phyloP scores from a whole-genome alignment of 2,797 vertebrate species.

The Melanotaenia nigrans region DNA sequence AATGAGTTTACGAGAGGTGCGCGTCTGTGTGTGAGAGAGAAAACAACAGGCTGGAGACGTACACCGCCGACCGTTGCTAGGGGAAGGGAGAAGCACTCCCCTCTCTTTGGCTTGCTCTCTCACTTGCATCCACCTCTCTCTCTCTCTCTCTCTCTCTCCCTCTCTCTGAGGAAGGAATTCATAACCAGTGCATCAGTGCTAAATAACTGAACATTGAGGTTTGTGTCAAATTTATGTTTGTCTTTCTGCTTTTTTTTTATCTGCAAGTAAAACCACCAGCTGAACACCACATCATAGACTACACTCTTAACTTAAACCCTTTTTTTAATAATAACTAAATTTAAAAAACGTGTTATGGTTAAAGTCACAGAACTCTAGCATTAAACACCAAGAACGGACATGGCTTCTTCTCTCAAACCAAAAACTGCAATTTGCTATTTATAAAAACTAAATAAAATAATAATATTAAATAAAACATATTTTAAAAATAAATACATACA shows the following conservation, averaged over 20 bases:
- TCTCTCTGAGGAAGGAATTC: constrained; percentile 34
- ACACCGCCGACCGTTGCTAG: constrained; percentile 84
- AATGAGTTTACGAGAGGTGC: constrained; percentile 31
- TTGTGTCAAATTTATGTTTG: constrained; percentile 24
- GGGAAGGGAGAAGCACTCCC: constrained; percentile 79
- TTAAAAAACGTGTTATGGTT: background rate
- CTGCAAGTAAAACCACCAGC: background rate
- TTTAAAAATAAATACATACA: too few relatives aligned
- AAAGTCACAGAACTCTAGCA: background rate
- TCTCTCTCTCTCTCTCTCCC: constrained; percentile 29
- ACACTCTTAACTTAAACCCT: background rate
- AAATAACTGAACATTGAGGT: constrained; percentile 27
- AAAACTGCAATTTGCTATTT: background rate
- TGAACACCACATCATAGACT: constrained; percentile 3
- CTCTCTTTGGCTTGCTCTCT: constrained; percentile 59
- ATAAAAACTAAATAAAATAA: background rate
- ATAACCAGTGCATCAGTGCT: constrained; percentile 25
- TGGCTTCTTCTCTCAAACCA: background rate
- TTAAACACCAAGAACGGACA: background rate
- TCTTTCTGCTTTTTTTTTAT: constrained; percentile 2
- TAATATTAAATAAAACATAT: too few relatives aligned
- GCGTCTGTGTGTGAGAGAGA: constrained; percentile 33
- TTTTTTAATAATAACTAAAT: background rate
- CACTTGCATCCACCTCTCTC: constrained; percentile 46
- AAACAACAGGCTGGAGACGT: constrained; percentile 81